phyloP scores from a whole-genome alignment of 2,797 vertebrate species.

The Fistularia tabacaria region DNA sequence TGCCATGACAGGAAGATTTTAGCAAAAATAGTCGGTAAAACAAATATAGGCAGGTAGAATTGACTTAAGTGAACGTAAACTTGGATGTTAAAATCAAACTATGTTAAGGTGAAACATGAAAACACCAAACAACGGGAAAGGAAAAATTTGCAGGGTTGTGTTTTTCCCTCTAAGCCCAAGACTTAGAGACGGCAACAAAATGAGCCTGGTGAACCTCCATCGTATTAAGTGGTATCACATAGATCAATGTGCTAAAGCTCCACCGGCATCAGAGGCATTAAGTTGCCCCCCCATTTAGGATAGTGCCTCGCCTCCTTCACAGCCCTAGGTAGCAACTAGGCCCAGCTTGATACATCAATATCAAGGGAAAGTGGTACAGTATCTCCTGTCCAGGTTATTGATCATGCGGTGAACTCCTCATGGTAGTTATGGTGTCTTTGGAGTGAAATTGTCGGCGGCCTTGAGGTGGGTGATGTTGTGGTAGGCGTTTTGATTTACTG shows the following conservation, averaged over 20 bases:
- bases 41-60: no score
- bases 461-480: slow-evolving; percentile 16
- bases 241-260: slow-evolving; percentile 36
- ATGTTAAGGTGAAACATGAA: no score
- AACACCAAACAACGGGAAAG: no score
- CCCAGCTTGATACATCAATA: slow-evolving; percentile 28
- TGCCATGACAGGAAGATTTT: no score
- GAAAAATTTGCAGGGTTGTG: neutral
- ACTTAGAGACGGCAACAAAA: slow-evolving; percentile 2
- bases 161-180: slow-evolving; percentile 19
- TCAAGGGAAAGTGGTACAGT: slow-evolving; percentile 34
- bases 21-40: no score
- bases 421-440: slow-evolving; percentile 29
- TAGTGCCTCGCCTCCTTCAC: slow-evolving; percentile 23
- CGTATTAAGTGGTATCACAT: slow-evolving; percentile 21
- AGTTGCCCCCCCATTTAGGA: slow-evolving; percentile 38
- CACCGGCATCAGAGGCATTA: slow-evolving; percentile 41
- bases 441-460: slow-evolving; percentile 32
- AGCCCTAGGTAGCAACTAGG: slow-evolving; percentile 16
- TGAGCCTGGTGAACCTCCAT: slow-evolving; percentile 12
- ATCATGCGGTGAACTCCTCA: slow-evolving; percentile 39
- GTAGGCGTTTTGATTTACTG: slow-evolving; percentile 31
- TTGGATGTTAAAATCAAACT: no score
- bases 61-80: no score
- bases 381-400: slow-evolving; percentile 43